These are phyloP conservation scores for Oryctes rhinoceros DNA, from an alignment of 1,140 invertebrate genomes.

Conservation along the genomic window DNA sequence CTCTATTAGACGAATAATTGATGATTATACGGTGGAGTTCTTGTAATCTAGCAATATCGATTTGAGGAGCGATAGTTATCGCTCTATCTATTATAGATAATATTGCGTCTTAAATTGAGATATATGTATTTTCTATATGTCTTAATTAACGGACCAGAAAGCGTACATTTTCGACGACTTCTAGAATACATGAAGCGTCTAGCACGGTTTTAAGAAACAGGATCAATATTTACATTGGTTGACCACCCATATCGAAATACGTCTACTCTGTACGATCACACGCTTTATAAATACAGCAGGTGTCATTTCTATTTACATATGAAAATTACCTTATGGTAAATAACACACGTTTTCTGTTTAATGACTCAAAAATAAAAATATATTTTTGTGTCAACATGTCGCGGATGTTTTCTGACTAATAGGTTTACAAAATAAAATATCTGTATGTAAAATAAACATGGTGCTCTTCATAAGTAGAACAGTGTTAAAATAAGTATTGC, in stretches of 20 bases:
- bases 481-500: too few species aligned
- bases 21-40: neutral
- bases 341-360: too few species aligned
- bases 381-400: too few species aligned
- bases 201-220: neutral
- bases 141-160: neutral
- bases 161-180: neutral
- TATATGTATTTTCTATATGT: neutral
- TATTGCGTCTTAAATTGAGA: neutral
- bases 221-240: neutral
- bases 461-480: too few species aligned
- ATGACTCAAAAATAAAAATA: too few species aligned
- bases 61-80: neutral
- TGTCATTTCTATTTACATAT: constrained; percentile 4
- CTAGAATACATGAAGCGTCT: neutral
- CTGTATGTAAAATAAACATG: too few species aligned
- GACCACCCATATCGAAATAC: constrained; percentile 6
- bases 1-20: neutral
- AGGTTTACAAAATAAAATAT: too few species aligned
- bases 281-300: neutral
- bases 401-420: too few species aligned
- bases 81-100: neutral
- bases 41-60: neutral
- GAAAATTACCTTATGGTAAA: neutral
- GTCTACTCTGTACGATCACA: too few species aligned